A percentile compares a stretch with the other conserved stretches of the same genome.
Conservation (phyloP, 2,888 invertebrate genomes). For the Omphaloscelis lunosa region DNA sequence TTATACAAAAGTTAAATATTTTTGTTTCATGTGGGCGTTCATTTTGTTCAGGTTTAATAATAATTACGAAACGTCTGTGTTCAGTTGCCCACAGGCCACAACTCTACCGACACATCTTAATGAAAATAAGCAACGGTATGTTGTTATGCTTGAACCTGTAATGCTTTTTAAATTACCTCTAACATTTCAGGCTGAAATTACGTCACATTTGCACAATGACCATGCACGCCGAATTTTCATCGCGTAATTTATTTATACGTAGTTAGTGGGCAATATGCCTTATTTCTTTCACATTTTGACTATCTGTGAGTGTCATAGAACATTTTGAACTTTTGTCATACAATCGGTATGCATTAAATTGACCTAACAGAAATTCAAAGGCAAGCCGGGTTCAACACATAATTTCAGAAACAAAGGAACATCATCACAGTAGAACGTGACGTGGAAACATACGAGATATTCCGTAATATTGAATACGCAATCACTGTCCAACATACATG, state of each 20-base stretch:
- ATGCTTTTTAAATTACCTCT: background rate
- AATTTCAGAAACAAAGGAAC: background rate
- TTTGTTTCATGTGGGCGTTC: too few species aligned
- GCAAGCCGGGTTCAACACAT: background rate
- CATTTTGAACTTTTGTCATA: background rate
- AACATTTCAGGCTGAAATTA: background rate
- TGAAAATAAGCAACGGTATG: background rate
- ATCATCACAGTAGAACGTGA: slow-evolving; percentile 7
- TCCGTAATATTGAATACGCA: background rate
- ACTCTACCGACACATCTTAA: background rate
- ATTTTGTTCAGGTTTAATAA: background rate
- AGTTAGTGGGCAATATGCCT: background rate
- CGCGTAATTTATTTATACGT: background rate
- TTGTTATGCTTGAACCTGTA: background rate
- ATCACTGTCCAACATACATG: background rate
- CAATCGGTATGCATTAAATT: background rate
- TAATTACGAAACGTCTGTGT: background rate
- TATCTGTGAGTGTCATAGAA: background rate
- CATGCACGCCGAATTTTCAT: background rate
- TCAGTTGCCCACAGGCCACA: background rate
- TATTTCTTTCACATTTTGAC: background rate
- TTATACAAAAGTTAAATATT: background rate
- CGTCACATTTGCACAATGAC: background rate
- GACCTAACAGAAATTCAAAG: background rate
- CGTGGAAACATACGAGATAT: background rate